Base-by-base conservation (phyloP, 2,113 vertebrate genomes). In the Pantherophis guttatus region DNA sequence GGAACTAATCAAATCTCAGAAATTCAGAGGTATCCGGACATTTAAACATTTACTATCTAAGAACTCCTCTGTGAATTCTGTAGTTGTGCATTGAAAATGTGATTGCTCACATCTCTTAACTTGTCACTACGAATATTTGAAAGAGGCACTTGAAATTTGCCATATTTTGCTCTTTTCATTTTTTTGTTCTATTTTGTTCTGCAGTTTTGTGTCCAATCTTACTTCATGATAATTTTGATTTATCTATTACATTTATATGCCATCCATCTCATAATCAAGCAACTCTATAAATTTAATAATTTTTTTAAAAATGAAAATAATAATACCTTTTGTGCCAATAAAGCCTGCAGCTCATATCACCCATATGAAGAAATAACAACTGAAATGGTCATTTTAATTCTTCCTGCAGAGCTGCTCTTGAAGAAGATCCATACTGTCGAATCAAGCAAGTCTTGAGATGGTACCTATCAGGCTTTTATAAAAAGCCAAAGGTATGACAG, bases 391-490 rank as follows among this genome's bases (percentile, higher is more conserved):
- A 39, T 0, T 23, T 0, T 86, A 88, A 15, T 48, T 87, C 0
- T 0, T 93, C 81, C 59, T 88, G 11, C 97, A 99, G 99, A 97
- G 99, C 99, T 0, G 98, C 97, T 0, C 94, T 97, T 86, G 98
- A 99, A 96, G 98, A 99, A 9, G 98, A 98, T 86, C 96, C 99
- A 0, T 99, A 99, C 93, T 94, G 97, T 92, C 98, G 99, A 75
- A 98, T 99, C 58, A 99, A 99, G 96, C 98, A 98, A 59, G 98
- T 99, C 58, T 94, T 99, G 93, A 97, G 97, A 57, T 99, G 99
- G 99, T 99, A 99, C 95, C 96, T 99, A 95, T 99, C 99, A 0
- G 99, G 99, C 94, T 99, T 99, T 98, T 99, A 99, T 96, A 99
- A 99, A 97, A 99, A 99, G 96, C 99, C 99, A 94, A 99, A 99